phyloP scores from a whole-genome alignment of 2,797 vertebrate genomes.

The Pseudomugil gertrudae region DNA sequence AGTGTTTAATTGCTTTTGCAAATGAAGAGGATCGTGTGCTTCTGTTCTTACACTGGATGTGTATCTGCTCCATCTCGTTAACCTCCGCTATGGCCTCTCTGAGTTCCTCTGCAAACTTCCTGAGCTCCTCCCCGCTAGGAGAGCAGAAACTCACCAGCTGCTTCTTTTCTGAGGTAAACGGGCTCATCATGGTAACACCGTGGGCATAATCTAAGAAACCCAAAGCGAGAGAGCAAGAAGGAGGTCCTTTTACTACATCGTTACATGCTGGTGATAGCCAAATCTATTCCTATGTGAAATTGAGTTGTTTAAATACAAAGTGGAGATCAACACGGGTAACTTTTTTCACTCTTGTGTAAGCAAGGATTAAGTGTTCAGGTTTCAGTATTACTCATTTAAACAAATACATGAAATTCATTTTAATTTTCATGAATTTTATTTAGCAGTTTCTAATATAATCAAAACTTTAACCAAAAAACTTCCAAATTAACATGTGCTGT shows the following conservation, averaged over 20 bases:
- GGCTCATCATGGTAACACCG: constrained; percentile 94
- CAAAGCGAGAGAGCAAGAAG: constrained; percentile 15
- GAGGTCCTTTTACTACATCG: constrained; percentile 7
- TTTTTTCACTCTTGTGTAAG: background rate
- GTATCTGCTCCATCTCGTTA: constrained; percentile 98
- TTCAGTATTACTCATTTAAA: background rate
- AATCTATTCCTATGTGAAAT: constrained; percentile 11
- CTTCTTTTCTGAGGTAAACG: constrained; percentile 96
- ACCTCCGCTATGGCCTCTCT: constrained; percentile 97
- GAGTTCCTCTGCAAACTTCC: constrained; percentile 97
- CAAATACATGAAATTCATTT: background rate
- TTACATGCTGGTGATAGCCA: constrained; percentile 9
- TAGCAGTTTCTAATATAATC: background rate
- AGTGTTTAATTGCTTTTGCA: constrained; percentile 6
- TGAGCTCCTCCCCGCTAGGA: constrained; percentile 93
- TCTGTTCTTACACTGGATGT: constrained; percentile 93
- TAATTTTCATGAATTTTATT: background rate
- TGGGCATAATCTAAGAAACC: constrained; percentile 90
- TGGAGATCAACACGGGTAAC: background rate
- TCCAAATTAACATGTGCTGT: background rate
- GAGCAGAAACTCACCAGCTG: constrained; percentile 97
- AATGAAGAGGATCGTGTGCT: background rate
- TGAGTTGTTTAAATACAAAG: background rate
- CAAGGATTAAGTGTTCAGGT: background rate
- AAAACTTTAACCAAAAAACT: too few relatives aligned